phyloP scores from a whole-genome alignment of 2,888 invertebrate species.

The Microplitis deprimator region DNA sequence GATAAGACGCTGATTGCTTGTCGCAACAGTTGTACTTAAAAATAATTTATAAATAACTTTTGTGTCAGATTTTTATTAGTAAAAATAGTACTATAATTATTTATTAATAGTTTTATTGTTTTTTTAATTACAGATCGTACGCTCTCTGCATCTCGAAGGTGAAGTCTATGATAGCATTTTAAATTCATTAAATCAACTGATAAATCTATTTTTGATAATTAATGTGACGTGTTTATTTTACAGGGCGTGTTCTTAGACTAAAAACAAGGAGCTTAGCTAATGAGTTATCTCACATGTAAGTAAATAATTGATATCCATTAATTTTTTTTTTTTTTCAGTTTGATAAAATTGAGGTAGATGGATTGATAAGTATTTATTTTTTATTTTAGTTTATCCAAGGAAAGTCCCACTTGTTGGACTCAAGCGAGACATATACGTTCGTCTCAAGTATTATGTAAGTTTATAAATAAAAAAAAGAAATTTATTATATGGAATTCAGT shows the following conservation, averaged over 20 bases:
- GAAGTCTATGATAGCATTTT: conserved; percentile 41
- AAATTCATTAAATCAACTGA: conserved; percentile 43
- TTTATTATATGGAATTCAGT: conserved; percentile 7
- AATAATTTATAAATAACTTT: not conserved
- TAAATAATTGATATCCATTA: conserved; percentile 36
- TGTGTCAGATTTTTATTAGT: not conserved
- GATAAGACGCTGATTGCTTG: conserved; percentile 13
- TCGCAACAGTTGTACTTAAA: conserved; percentile 9
- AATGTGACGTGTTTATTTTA: conserved; percentile 44
- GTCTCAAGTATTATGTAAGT: conserved; percentile 66
- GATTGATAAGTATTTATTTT: conserved; percentile 26
- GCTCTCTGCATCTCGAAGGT: conserved; percentile 61
- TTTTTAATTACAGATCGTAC: conserved; percentile 58
- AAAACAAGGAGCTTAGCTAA: conserved; percentile 57
- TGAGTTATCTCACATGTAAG: conserved; percentile 58
- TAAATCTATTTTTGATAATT: conserved; percentile 23
- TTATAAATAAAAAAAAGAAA: not conserved
- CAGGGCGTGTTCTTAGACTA: conserved; percentile 61
- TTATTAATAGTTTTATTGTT: conserved; percentile 44
- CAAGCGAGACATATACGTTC: conserved; percentile 62
- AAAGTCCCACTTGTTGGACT: conserved; percentile 57
- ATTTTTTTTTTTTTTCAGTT: not conserved
- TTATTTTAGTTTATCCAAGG: conserved; percentile 50
- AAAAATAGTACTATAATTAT: not conserved
- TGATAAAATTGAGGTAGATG: not conserved